Base-by-base conservation (phyloP, 2,113 vertebrate species). In the Pteropus alecto region DNA sequence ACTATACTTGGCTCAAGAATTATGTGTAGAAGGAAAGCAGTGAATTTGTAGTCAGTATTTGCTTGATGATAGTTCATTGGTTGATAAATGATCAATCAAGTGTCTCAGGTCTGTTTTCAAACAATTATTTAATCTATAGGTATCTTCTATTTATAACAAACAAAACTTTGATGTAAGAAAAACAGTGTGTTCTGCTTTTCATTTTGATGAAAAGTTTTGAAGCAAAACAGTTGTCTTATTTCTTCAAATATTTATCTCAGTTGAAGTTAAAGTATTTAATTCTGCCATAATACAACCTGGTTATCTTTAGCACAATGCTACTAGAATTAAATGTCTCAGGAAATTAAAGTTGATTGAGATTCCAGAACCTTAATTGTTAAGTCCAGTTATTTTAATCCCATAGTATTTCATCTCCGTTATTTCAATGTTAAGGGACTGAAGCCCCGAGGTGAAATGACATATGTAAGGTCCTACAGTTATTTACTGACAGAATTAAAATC, bases 171-270 rank as follows among this genome's bases (percentile, higher is more conserved):
- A 54, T n/a, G 16, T 24, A 63, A 60, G 41, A 79, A 65, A 35
- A 77, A 54, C 2, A 9, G 15, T n/a, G 33, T 94, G n/a, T 60
- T 60, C 10, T 89, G 14, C 30, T 93, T 90, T 90, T 90, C 48
- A 48, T 90, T 87, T 86, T 77, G 13, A 96, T 88, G 73, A 89
- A 94, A 81, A 81, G 14, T 13, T 68, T 93, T 94, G 35, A 86
- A 95, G 48, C 15, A 21, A 63, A 87, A 18, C 24, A 78, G 10
- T 89, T 73, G 81, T 30, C 70, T 89, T 30, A 79, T 76, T 71
- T 93, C 46, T 93, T 95, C 48, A 88, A 63, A 76, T 70, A 51
- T 33, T 86, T 86, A 88, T 56, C 33, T 78, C 19, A 78, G 9
- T 79, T 84, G 65, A 84, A 21, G 15, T 87, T 94, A 51, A 92